Evolutionary conservation across 2,797 vertebrate genomes (phyloP), one percentile per base, ranked within the genome.

Genomic region (Falco columbarius): DNA sequence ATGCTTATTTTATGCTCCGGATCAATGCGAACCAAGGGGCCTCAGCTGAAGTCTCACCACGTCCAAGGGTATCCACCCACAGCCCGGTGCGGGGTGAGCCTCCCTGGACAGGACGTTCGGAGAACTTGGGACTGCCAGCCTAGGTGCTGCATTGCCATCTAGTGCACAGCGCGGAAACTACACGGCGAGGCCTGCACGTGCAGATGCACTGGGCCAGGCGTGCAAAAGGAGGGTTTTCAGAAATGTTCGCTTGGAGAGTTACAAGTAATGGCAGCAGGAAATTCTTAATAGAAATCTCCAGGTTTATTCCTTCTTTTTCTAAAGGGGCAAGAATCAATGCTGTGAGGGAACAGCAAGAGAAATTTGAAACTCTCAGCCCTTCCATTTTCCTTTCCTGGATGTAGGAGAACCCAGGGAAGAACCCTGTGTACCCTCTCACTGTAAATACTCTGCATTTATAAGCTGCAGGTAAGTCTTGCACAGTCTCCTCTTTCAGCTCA

Each of bases 71-170:
- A 27, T 82, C 70, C 86, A 19, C 86, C 62, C 90, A 74, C 72
- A 88, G 12, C 6, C 58, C 2, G 1, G 27, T 2, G 47, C 67
- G 12, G 55, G 32, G 24, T 7, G 29, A 86, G 15, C 18, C 0
- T 2, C 23, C 32, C 56, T 7, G 36, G 20, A 6, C 14, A 20
- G 22, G 20, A 5, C 6, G 4, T 16, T 36, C 13, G 36, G 44
- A 65, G 67, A 54, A 30, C 6, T n/a, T 21, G 58, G 30, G 20
- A 7, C 40, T 26, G 12, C 34, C 51, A 88, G 71, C 24, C 54
- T 49, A 92, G 55, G 90, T 86, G 36, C 44, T 68, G 46, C 18
- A 96, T 65, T 97, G 96, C 95, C 97, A 96, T 88, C 97, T 95
- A 84, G 91, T 80, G 97, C 6, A 1, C 32, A 12, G n/a, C 19